Conservation (phyloP, 92 coral and sea anemone genomes). For the Palythoa caribaeorum region DNA sequence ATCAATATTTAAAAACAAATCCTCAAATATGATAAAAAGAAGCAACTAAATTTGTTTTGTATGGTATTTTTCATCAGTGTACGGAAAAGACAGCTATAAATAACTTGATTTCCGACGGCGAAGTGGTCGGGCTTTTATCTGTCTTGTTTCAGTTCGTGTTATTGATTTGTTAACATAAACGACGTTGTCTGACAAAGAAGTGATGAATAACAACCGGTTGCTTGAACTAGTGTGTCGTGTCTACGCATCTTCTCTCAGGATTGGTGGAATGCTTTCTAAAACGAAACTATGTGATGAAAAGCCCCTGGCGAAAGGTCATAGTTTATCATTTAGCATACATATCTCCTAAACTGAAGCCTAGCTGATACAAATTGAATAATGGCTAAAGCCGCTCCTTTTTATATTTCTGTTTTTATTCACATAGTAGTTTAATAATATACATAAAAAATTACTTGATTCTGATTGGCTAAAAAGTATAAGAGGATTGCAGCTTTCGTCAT, state of each 20-base stretch:
- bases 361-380: neutral
- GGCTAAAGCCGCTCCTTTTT: no score
- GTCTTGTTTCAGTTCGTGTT: neutral
- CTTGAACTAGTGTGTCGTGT: neutral
- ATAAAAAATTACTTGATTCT: no score
- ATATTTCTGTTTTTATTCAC: no score
- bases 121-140: neutral
- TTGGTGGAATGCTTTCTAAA: neutral
- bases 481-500: no score
- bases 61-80: neutral
- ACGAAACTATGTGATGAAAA: neutral
- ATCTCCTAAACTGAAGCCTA: neutral
- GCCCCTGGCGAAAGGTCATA: neutral
- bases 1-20: neutral
- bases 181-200: neutral
- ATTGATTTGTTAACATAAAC: neutral
- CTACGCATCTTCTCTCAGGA: neutral
- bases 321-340: neutral
- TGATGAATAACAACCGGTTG: neutral
- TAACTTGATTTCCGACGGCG: neutral
- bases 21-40: neutral
- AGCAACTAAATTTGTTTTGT: neutral
- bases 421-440: no score
- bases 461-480: no score
- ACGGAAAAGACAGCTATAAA: neutral